Evolutionary conservation across 1,140 invertebrate genomes (phyloP).

Genomic region (Sitophilus oryzae): DNA sequence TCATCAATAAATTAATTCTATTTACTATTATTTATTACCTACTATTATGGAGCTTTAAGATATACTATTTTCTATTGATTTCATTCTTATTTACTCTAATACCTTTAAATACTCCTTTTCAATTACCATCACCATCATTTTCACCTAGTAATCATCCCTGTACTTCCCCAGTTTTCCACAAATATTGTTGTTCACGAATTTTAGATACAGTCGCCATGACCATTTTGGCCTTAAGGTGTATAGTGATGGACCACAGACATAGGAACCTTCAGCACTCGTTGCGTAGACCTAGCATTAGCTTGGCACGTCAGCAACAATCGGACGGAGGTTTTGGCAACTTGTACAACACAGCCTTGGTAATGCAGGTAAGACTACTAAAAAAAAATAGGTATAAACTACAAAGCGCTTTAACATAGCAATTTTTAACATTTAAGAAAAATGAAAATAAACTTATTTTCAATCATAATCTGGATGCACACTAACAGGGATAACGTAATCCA

Average conservation of each 20-base stretch:
- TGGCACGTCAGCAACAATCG: constrained; percentile 68
- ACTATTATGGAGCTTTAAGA: too few relatives aligned
- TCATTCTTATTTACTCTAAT: too few relatives aligned
- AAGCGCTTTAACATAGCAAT: too few relatives aligned
- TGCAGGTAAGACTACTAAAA: constrained; percentile 52
- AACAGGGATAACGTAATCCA: too few relatives aligned
- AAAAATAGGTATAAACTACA: too few relatives aligned
- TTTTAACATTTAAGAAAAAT: too few relatives aligned
- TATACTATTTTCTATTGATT: too few relatives aligned
- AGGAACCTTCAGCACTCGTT: constrained; percentile 72
- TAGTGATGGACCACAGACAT: constrained; percentile 76
- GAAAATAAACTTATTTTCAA: too few relatives aligned
- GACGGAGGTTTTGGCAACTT: constrained; percentile 78
- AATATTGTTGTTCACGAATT: constrained; percentile 31
- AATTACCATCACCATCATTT: constrained; percentile 1
- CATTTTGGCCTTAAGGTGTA: constrained; percentile 73
- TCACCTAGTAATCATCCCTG: constrained; percentile 3
- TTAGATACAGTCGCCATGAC: constrained; percentile 78
- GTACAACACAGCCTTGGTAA: constrained; percentile 71
- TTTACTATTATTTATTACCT: too few relatives aligned
- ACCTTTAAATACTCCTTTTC: too few relatives aligned
- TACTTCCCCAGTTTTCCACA: constrained; percentile 10
- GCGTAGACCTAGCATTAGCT: constrained; percentile 61
- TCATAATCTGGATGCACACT: too few relatives aligned
- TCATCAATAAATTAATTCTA: neutral